phyloP scores from a whole-genome alignment of 2,113 vertebrate species.

The Heterotilapia buettikoferi region DNA sequence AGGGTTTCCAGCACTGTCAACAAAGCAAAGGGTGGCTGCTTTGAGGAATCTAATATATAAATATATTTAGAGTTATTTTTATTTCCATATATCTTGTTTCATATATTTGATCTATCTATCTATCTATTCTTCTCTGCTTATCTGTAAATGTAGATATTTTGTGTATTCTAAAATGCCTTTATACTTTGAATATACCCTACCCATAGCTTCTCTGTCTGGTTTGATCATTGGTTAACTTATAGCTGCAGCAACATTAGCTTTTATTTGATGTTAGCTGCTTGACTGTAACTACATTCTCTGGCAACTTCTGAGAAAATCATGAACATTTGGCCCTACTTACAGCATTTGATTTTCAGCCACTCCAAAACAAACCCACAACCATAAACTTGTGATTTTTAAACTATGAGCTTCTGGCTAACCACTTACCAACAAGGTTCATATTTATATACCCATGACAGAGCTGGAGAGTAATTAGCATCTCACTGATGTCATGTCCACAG shows the following conservation, averaged over 20 bases:
- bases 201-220: background rate
- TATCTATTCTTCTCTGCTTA: background rate
- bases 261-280: background rate
- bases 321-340: background rate
- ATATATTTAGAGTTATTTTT: background rate
- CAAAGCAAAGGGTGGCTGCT: background rate
- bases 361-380: background rate
- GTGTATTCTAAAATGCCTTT: background rate
- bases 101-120: background rate
- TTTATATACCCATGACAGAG: background rate
- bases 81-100: background rate
- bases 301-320: background rate
- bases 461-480: background rate
- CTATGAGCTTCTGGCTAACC: background rate
- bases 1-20: background rate
- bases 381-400: background rate
- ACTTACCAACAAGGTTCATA: background rate
- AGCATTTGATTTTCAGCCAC: background rate
- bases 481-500: background rate
- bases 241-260: background rate
- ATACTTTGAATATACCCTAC: background rate
- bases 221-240: background rate
- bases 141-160: background rate
- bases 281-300: background rate
- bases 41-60: background rate